Conservation (phyloP, 2,797 vertebrate species). For the Acanthopagrus latus region DNA sequence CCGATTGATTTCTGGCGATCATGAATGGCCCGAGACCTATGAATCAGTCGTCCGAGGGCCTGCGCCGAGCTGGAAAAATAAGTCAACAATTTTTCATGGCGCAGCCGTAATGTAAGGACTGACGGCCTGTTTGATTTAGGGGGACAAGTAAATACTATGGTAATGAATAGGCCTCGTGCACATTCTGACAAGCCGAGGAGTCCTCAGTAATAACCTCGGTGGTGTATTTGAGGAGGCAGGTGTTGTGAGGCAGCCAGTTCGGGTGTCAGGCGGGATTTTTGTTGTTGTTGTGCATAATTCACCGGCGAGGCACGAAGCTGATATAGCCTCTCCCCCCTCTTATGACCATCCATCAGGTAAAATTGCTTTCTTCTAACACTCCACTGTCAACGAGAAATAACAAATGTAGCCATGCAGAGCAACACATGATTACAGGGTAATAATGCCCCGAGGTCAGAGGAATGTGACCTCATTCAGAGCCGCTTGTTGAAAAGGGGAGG, state of each 20-base stretch:
- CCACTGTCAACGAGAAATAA: constrained; percentile 78
- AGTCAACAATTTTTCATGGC: constrained; percentile 61
- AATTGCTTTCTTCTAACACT: constrained; percentile 79
- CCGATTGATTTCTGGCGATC: constrained; percentile 69
- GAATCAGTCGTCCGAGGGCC: constrained; percentile 54
- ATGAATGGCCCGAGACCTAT: constrained; percentile 50
- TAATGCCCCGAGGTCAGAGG: constrained; percentile 73
- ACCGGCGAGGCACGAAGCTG: constrained; percentile 61
- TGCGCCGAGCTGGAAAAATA: constrained; percentile 51
- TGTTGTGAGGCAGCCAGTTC: constrained; percentile 31
- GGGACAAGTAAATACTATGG: constrained; percentile 60
- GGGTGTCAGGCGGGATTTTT: constrained; percentile 56
- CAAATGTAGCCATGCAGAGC: constrained; percentile 77
- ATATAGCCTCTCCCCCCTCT: constrained; percentile 60
- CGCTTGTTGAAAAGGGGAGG: constrained; percentile 46
- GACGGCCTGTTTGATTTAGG: constrained; percentile 65
- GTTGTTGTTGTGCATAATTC: constrained; percentile 71
- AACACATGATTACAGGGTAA: constrained; percentile 79
- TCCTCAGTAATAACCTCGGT: constrained; percentile 53
- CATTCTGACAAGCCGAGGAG: constrained; percentile 53
- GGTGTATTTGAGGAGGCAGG: constrained; percentile 56
- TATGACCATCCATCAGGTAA: constrained; percentile 79
- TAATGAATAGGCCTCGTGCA: constrained; percentile 60
- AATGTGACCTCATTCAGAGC: constrained; percentile 66
- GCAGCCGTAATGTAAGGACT: constrained; percentile 30